Percentiles rank a stretch among this genome's conserved stretches.
phyloP scores from a whole-genome alignment of 2,888 invertebrate genomes.

The Philereme transversata region DNA sequence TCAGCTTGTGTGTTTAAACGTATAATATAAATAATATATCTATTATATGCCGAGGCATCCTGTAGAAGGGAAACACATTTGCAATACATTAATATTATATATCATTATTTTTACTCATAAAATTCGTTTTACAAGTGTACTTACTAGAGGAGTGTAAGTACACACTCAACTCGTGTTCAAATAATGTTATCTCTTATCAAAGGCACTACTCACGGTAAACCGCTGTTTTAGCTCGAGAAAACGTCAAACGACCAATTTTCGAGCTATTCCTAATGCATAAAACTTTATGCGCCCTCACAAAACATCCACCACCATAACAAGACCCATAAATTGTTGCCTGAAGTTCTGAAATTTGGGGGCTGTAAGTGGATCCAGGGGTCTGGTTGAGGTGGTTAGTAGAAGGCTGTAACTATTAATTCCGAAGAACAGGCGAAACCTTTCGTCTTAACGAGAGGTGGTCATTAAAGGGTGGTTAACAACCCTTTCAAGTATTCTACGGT shows the following conservation, averaged over 20 bases:
- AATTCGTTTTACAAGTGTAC: too few species aligned
- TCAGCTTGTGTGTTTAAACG: too few species aligned
- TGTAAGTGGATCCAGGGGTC: conserved; percentile 39
- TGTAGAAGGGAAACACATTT: too few species aligned
- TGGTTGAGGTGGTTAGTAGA: conserved; percentile 44
- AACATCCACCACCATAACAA: conserved; percentile 48
- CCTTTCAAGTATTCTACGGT: conserved; percentile 35
- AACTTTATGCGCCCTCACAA: conserved; percentile 69
- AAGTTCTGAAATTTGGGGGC: conserved; percentile 3
- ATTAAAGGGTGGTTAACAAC: conserved; percentile 70
- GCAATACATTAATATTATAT: too few species aligned
- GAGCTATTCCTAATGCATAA: conserved; percentile 75
- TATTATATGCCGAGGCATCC: too few species aligned
- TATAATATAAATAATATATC: too few species aligned
- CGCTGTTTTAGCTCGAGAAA: conserved; percentile 59
- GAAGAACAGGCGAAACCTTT: conserved; percentile 77
- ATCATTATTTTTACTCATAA: too few species aligned
- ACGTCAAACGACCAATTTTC: conserved; percentile 74
- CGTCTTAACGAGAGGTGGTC: conserved; percentile 71
- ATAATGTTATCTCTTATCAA: conserved; percentile 25
- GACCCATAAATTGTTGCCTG: conserved; percentile 40
- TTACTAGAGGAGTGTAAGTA: background rate
- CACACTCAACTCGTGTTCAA: conserved; percentile 10
- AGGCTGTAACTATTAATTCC: conserved; percentile 72
- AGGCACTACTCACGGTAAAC: conserved; percentile 39